Conservation (phyloP, 2,888 invertebrate species). For the Scelioninae gen. 1 region DNA sequence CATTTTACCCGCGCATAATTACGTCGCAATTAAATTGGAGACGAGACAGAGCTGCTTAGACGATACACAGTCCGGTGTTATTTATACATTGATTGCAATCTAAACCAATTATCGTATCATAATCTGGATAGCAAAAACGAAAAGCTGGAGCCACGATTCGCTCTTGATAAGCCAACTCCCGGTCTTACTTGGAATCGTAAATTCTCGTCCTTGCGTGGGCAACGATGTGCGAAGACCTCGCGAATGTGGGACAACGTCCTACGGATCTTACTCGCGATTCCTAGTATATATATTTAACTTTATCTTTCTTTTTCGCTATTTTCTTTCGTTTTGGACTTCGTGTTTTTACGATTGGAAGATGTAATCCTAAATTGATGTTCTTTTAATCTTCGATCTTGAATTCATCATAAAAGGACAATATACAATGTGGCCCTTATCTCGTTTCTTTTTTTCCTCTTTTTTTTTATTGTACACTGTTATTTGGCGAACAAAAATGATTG, state of each 20-base stretch:
- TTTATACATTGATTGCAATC: conserved; percentile 58
- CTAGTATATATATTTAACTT: conserved; percentile 46
- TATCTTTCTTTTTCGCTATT: conserved; percentile 35
- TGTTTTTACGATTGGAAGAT: conserved; percentile 37
- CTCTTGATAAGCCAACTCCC: conserved; percentile 55
- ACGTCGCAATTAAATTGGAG: conserved; percentile 53
- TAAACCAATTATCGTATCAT: conserved; percentile 66
- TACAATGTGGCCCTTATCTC: conserved; percentile 46
- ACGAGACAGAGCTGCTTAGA: conserved; percentile 14
- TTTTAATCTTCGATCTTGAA: conserved; percentile 57
- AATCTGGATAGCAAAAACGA: conserved; percentile 57
- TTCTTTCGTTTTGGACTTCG: conserved; percentile 31
- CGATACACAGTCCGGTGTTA: conserved; percentile 17
- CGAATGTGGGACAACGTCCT: conserved; percentile 70
- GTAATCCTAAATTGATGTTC: conserved; percentile 55
- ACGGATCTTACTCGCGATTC: conserved; percentile 34
- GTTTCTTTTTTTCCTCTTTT: conserved; percentile 15
- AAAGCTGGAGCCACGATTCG: conserved; percentile 48
- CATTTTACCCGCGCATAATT: conserved; percentile 34
- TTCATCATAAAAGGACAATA: conserved; percentile 43
- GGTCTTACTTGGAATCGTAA: conserved; percentile 68
- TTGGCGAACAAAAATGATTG: conserved; percentile 45
- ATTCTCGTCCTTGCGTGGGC: conserved; percentile 69
- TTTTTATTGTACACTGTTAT: conserved; percentile 19
- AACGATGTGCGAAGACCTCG: conserved; percentile 69